Evolutionary conservation across 2,888 invertebrate genomes (phyloP).

Genomic region (Oscheius sp.): DNA sequence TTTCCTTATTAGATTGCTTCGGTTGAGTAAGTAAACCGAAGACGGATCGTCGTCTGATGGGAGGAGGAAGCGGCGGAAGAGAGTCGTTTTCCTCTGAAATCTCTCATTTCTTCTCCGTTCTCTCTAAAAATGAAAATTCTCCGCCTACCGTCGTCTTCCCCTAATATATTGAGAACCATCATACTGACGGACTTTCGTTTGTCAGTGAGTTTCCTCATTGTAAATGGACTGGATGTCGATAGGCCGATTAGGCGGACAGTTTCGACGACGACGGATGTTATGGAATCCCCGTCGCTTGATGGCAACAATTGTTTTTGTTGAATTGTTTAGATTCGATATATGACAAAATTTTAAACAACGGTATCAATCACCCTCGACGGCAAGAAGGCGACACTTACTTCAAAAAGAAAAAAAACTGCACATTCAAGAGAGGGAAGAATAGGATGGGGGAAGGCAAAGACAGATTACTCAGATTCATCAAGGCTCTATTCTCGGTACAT

Average conservation of each 20-base stretch:
- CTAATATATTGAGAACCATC: conserved; percentile 11
- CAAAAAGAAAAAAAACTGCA: no score
- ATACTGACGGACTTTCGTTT: conserved; percentile 26
- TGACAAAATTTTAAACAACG: no score
- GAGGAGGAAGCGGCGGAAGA: conserved; percentile 5
- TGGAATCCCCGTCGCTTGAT: background rate
- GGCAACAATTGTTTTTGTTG: no score
- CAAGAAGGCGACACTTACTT: no score
- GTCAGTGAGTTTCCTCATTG: conserved; percentile 21
- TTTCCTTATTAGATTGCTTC: background rate
- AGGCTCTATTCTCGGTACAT: no score
- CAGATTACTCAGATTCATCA: no score
- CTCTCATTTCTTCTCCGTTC: background rate
- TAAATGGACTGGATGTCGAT: conserved; percentile 1
- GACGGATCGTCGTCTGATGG: background rate
- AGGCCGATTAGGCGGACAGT: conserved; percentile 2
- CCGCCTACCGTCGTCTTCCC: background rate
- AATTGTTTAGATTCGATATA: conserved; percentile 9
- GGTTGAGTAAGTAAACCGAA: conserved; percentile 12
- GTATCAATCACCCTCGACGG: no score
- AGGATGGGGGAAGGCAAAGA: no score
- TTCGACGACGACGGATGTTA: conserved; percentile 5
- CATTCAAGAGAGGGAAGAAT: no score
- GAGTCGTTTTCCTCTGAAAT: conserved; percentile 20
- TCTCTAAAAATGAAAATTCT: background rate